Base-by-base conservation (phyloP, 2,797 vertebrate species). In the Sebastiscus tertius region DNA sequence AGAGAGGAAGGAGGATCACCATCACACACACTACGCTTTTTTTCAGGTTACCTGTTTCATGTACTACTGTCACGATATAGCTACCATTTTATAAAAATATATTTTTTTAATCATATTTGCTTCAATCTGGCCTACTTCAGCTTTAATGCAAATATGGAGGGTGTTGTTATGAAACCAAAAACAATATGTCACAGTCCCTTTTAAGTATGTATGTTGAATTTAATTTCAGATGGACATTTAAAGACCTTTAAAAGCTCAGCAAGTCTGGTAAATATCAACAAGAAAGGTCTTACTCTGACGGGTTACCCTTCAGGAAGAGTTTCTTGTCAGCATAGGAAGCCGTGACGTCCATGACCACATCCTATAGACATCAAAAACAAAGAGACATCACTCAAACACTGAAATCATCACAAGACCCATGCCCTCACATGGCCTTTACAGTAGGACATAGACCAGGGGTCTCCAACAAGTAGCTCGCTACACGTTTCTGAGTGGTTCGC, bases 251-350 rank as follows among this genome's bases (percentile, higher is more conserved):
- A 52, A 70, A 46, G 20, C 24, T 29, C 36, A 46, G 18, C 9
- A 16, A 11, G 7, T 16, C 14, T 9, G 7, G 13, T 22, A 22
- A 31, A 75, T 63, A 67, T 18, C 2, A 56, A 59, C 2, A 58
- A 13, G 4, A 42, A 24, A 16, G 12, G 1, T 93, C 97, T 76
- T 59, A 97, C 97, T 92, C 71, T 85, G 86, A 68, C 0, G 62
- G 4, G 10, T 34, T 89, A 26, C 92, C 89, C 1, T 90, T 92
- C 73, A 97, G 91, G 59, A 86, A 81, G 13, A 97, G 89, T 60
- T 95, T 97, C 90, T 97, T 97, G 52, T 96, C 89, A 1, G 59
- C 89, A 10, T 97, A 98, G 39, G 94, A 95, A 26, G 95, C 94
- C 36, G 87, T 93, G 77, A 97, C n/a, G 0, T 93, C 85, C 1